Conservation (phyloP, 2,113 vertebrate species). For the Pogonocichla stellata region DNA sequence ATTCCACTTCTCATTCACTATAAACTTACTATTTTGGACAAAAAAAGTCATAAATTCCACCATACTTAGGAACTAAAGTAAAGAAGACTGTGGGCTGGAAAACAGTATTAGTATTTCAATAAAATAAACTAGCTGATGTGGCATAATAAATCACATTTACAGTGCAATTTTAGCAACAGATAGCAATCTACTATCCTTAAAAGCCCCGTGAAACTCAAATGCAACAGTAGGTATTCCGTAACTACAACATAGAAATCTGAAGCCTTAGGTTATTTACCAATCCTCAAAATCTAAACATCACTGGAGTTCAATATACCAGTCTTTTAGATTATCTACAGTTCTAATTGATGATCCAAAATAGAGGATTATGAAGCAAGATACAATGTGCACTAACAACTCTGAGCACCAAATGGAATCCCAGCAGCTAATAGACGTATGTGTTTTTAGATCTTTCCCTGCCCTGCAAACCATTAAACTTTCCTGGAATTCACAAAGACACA, state of each 20-base stretch:
- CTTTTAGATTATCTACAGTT: not conserved
- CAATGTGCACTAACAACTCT: not conserved
- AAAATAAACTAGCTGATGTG: slow-evolving; percentile 31
- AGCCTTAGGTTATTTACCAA: slow-evolving; percentile 14
- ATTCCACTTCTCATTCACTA: not conserved
- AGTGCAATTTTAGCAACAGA: slow-evolving; percentile 33
- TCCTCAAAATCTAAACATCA: not conserved
- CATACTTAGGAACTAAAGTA: not conserved
- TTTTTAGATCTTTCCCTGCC: not conserved
- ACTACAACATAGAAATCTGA: not conserved
- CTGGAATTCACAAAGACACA: slow-evolving; percentile 25
- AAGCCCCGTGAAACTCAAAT: slow-evolving; percentile 16
- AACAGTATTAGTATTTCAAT: slow-evolving; percentile 3
- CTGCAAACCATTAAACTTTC: not conserved
- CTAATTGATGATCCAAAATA: slow-evolving; percentile 10
- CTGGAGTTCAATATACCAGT: not conserved
- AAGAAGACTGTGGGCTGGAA: not conserved
- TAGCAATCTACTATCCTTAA: slow-evolving; percentile 20
- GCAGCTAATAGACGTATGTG: not conserved
- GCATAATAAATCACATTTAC: slow-evolving; percentile 28
- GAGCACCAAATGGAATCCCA: not conserved
- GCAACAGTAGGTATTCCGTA: not conserved
- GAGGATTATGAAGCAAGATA: not conserved
- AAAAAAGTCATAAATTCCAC: not conserved
- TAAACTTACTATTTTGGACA: not conserved